phyloP scores from a whole-genome alignment of 1,140 invertebrate genomes.

The Plectus sambesii region DNA sequence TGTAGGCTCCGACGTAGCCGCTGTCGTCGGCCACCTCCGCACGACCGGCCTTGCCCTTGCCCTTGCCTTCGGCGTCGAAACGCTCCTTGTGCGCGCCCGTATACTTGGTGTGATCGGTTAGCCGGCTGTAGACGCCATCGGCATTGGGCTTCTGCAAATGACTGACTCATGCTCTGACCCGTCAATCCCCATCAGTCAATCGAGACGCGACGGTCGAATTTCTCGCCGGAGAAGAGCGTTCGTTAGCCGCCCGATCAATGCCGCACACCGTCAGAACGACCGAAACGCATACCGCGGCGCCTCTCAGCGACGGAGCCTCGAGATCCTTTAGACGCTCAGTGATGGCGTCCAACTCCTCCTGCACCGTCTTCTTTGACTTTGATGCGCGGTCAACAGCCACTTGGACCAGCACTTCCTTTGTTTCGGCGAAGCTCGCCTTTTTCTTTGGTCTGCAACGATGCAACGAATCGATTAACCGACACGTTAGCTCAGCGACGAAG shows the following conservation, averaged over 20 bases:
- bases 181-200: too few relatives aligned
- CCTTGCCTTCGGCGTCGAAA: constrained; percentile 51
- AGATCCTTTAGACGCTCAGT: constrained; percentile 36
- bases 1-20: constrained; percentile 52
- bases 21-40: constrained; percentile 43
- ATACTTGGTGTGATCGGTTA: constrained; percentile 47
- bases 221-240: too few relatives aligned
- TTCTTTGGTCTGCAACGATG: constrained; percentile 38
- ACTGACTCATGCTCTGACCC: neutral
- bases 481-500: constrained; percentile 4
- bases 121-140: constrained; percentile 37
- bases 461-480: neutral
- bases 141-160: constrained; percentile 28
- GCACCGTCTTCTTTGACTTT: constrained; percentile 35
- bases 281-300: constrained; percentile 26
- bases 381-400: constrained; percentile 37
- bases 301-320: constrained; percentile 35
- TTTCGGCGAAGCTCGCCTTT: constrained; percentile 42
- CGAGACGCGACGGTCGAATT: too few relatives aligned
- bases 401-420: constrained; percentile 37
- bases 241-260: too few relatives aligned
- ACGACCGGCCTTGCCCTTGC: constrained; percentile 49
- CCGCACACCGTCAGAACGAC: too few relatives aligned
- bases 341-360: constrained; percentile 42
- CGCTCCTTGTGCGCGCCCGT: constrained; percentile 53